Evolutionary conservation across 2,888 invertebrate genomes (phyloP).

Genomic region (Phyllotreta cruciferae): DNA sequence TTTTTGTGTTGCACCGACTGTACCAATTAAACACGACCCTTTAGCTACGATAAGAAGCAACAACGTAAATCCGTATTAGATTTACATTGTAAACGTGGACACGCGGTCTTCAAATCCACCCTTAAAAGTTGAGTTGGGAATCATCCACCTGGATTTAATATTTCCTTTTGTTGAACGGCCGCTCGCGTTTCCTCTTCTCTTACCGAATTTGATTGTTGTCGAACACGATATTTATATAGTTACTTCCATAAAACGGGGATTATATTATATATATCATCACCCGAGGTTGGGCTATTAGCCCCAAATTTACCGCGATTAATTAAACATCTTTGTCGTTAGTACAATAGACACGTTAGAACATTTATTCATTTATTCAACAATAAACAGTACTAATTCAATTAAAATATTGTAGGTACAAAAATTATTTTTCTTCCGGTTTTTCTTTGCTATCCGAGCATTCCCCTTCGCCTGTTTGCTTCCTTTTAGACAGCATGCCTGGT

Average conservation of each 20-base stretch:
- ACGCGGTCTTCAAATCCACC: slow-evolving; percentile 31
- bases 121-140: slow-evolving; percentile 32
- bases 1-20: too few species aligned
- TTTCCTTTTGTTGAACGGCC: slow-evolving; percentile 32
- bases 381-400: too few species aligned
- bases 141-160: slow-evolving; percentile 37
- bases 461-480: slow-evolving; percentile 67
- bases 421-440: slow-evolving; percentile 31
- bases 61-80: too few species aligned
- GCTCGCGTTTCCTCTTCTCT: slow-evolving; percentile 21
- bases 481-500: slow-evolving; percentile 85
- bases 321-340: too few species aligned
- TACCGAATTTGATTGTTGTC: slow-evolving; percentile 34
- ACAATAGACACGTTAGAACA: too few species aligned
- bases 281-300: neutral
- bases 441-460: slow-evolving; percentile 55
- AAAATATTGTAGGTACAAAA: too few species aligned
- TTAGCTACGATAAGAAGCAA: too few species aligned
- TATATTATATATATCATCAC: too few species aligned
- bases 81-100: slow-evolving; percentile 3
- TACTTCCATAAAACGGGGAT: slow-evolving; percentile 2
- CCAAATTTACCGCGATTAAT: too few species aligned
- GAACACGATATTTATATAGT: slow-evolving; percentile 40
- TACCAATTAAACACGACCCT: too few species aligned
- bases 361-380: too few species aligned